These are phyloP conservation scores for Rhizoglyphus robini DNA, from an alignment of 1,140 invertebrate species.

Conservation along the genomic window DNA sequence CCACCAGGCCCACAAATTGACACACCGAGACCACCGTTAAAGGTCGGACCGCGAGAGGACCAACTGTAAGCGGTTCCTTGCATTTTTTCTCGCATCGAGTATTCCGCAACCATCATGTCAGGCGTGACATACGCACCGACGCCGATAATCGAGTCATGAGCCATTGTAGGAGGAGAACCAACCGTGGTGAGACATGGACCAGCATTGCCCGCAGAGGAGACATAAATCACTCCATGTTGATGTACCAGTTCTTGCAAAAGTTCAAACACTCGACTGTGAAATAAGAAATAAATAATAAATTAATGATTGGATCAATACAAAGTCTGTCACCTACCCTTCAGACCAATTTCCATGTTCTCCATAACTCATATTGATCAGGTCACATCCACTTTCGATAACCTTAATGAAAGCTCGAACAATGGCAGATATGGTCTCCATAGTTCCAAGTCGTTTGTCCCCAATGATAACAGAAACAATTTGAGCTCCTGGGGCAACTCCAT, in stretches of 20 bases:
- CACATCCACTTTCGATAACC: conserved; percentile 41
- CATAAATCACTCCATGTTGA: conserved; percentile 80
- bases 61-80: conserved; percentile 81
- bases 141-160: conserved; percentile 67
- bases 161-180: conserved; percentile 67
- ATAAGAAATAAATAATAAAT: conserved; percentile 22
- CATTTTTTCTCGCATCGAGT: conserved; percentile 68
- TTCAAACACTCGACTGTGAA: conserved; percentile 58
- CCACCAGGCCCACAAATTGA: conserved; percentile 86
- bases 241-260: conserved; percentile 78
- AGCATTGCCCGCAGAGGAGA: conserved; percentile 82
- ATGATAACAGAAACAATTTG: conserved; percentile 87
- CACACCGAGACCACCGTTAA: conserved; percentile 75
- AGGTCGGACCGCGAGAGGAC: conserved; percentile 66
- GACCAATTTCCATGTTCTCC: conserved; percentile 85
- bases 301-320: conserved; percentile 1
- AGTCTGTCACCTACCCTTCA: conserved; percentile 52
- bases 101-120: conserved; percentile 92
- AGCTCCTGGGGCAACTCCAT: conserved; percentile 90
- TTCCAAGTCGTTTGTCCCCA: conserved; percentile 67
- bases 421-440: conserved; percentile 92
- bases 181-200: conserved; percentile 84
- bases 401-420: conserved; percentile 45
- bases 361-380: conserved; percentile 96
- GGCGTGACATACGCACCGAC: conserved; percentile 93